Evolutionary conservation across 2,113 vertebrate species (phyloP).

Genomic region (Mormoops blainvillei): DNA sequence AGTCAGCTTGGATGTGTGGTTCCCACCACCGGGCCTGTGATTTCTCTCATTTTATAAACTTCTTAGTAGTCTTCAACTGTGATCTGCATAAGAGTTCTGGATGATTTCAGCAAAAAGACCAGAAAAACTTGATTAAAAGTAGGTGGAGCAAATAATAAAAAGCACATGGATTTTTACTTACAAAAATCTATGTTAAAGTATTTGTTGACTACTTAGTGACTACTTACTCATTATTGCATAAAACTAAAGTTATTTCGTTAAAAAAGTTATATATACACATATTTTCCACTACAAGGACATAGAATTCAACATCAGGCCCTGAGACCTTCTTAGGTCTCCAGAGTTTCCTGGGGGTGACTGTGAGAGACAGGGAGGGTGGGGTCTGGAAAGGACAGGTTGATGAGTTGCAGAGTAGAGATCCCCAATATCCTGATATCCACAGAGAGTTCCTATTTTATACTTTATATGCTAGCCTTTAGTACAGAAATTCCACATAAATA

Average conservation of each 20-base stretch:
- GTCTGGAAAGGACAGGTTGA: neutral
- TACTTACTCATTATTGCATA: neutral
- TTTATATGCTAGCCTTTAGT: neutral
- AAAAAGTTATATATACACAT: neutral
- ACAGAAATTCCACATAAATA: neutral
- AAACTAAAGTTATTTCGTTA: neutral
- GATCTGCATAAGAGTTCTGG: neutral
- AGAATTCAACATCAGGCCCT: neutral
- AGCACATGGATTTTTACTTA: neutral
- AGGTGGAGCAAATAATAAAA: neutral
- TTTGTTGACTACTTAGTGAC: neutral
- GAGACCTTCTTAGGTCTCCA: neutral
- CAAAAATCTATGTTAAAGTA: neutral
- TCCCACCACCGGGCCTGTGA: neutral
- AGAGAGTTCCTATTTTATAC: neutral
- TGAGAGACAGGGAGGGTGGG: rapidly evolving
- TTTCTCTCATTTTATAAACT: neutral
- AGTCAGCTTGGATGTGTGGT: neutral
- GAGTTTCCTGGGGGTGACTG: neutral
- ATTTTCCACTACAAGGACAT: neutral
- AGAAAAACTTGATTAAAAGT: neutral
- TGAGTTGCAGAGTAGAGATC: neutral
- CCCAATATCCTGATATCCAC: neutral
- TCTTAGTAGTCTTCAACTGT: neutral
- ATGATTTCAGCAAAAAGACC: neutral